Conservation (phyloP, 1,140 invertebrate genomes). For the Aporrectodea caliginosa region DNA sequence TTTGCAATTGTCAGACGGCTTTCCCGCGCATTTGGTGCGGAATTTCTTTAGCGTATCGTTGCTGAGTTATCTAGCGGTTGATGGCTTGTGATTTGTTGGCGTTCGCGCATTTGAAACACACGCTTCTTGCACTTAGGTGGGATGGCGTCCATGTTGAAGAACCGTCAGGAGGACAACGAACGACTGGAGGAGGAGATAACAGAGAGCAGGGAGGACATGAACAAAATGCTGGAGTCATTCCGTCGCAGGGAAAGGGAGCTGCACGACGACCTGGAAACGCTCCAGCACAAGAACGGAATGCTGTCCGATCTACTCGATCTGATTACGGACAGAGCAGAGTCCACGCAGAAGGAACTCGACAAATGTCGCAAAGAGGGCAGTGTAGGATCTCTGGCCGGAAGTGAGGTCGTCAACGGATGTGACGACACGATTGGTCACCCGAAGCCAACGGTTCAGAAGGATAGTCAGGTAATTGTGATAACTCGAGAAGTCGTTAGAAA, state of each 20-base stretch:
- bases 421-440: conserved; percentile 42
- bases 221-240: conserved; percentile 28
- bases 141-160: conserved; percentile 1
- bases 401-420: conserved; percentile 47
- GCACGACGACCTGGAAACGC: conserved; percentile 28
- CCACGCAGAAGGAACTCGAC: conserved; percentile 28
- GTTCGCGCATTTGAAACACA: no score
- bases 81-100: no score
- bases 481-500: no score
- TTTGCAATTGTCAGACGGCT: no score
- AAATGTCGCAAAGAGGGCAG: not conserved
- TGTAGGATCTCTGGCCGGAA: conserved; percentile 36
- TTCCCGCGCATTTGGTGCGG: no score
- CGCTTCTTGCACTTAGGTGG: no score
- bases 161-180: conserved; percentile 30
- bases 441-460: not conserved
- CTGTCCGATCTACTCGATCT: conserved; percentile 29
- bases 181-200: conserved; percentile 22
- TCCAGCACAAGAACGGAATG: conserved; percentile 30
- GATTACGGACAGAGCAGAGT: conserved; percentile 29
- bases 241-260: conserved; percentile 26
- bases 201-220: conserved; percentile 24
- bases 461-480: not conserved
- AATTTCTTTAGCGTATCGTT: no score
- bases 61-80: no score